Conservation (phyloP, 2,888 invertebrate species). For the Myathropa florea region DNA sequence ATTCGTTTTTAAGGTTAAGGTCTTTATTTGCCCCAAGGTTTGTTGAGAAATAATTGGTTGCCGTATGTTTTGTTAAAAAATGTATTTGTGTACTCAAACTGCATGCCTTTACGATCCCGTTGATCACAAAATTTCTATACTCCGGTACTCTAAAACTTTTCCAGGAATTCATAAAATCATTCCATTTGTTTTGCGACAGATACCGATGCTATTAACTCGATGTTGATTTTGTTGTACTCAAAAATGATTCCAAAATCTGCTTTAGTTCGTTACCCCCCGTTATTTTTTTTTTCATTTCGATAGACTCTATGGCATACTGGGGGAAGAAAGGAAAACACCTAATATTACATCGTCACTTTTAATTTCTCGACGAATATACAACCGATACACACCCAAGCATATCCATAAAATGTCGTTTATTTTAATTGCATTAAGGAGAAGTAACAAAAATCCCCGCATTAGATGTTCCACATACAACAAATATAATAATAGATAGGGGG, state of each 20-base stretch:
- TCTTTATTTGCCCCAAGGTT: too few relatives aligned
- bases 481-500: background rate
- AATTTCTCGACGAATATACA: slow-evolving; percentile 38
- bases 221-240: background rate
- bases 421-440: slow-evolving; percentile 61
- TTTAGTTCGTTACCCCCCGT: background rate
- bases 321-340: slow-evolving; percentile 1
- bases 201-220: background rate
- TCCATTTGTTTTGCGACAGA: background rate
- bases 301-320: background rate
- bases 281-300: background rate
- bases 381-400: slow-evolving; percentile 1
- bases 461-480: slow-evolving; percentile 15
- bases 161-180: background rate
- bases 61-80: too few relatives aligned
- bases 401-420: slow-evolving; percentile 63
- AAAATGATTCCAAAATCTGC: background rate
- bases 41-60: too few relatives aligned
- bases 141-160: background rate
- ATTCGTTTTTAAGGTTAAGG: too few relatives aligned
- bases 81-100: too few relatives aligned
- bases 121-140: background rate
- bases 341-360: slow-evolving; percentile 50
- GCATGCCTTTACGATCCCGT: too few relatives aligned
- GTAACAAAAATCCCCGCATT: slow-evolving; percentile 47